These are phyloP conservation scores for Balearica regulorum DNA, from an alignment of 2,797 vertebrate genomes.

Conservation along the genomic window DNA sequence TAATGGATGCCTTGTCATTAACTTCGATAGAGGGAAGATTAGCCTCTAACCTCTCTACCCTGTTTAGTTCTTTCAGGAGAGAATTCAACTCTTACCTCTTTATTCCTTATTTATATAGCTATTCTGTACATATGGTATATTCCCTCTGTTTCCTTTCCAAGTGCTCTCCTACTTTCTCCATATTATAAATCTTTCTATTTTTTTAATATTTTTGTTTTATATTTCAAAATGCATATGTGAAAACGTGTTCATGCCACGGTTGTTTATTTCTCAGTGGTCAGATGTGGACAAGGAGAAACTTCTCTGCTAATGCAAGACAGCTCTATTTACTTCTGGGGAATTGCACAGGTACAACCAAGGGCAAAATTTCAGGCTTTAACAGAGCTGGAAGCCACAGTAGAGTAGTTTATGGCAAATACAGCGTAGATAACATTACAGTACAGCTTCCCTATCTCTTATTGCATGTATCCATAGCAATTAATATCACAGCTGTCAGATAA, in stretches of 20 bases:
- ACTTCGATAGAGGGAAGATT: background rate
- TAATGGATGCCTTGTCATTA: background rate
- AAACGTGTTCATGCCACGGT: background rate
- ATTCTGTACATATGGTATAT: background rate
- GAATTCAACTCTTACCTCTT: background rate
- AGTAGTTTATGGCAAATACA: background rate
- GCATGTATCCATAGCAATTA: background rate
- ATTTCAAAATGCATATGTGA: background rate
- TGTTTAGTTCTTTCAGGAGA: background rate
- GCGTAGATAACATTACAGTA: background rate
- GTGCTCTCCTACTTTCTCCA: background rate
- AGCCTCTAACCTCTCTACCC: background rate
- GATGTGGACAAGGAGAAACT: background rate
- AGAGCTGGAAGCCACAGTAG: background rate
- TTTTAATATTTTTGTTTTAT: background rate
- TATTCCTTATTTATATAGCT: background rate
- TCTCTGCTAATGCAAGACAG: background rate
- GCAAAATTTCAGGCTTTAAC: background rate
- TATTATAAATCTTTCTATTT: background rate
- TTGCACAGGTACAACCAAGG: background rate
- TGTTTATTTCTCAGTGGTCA: background rate
- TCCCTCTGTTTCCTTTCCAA: background rate
- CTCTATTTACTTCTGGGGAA: background rate
- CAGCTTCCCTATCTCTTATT: background rate
- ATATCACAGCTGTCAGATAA: slow-evolving; percentile 1